phyloP scores from a whole-genome alignment of 1,140 invertebrate genomes.

The Neelides sp. region DNA sequence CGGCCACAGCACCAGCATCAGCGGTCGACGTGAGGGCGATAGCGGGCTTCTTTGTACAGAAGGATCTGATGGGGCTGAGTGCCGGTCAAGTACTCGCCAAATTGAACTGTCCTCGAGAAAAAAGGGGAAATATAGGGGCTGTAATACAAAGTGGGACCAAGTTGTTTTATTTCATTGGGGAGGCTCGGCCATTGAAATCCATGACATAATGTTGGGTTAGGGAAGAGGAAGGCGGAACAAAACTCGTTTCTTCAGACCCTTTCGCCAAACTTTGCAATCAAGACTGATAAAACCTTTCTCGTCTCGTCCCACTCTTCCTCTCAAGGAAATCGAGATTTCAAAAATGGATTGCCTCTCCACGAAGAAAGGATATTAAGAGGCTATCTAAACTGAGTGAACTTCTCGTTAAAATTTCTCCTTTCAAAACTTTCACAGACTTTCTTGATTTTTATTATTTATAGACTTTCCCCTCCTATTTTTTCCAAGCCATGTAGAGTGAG shows the following conservation, averaged over 20 bases:
- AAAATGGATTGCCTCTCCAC: not conserved
- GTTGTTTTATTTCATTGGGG: slow-evolving; percentile 11
- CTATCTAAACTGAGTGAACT: not conserved
- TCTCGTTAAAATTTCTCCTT: slow-evolving; percentile 5
- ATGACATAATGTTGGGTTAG: no score
- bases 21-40: no score
- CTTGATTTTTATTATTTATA: slow-evolving; percentile 14
- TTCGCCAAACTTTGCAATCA: slow-evolving; percentile 28
- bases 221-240: slow-evolving; percentile 21
- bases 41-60: no score
- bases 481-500: not conserved
- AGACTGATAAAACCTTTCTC: slow-evolving; percentile 24
- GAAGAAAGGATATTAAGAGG: slow-evolving; percentile 3
- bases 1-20: no score
- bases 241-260: slow-evolving; percentile 14
- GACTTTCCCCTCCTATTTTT: not conserved
- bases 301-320: not conserved
- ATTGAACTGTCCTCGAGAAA: not conserved
- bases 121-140: not conserved
- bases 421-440: not conserved
- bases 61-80: not conserved
- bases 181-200: not conserved
- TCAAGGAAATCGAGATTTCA: not conserved
- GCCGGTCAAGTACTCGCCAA: not conserved
- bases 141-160: not conserved